Base-by-base conservation (phyloP, 2,113 vertebrate species). In the Phycodurus eques region DNA sequence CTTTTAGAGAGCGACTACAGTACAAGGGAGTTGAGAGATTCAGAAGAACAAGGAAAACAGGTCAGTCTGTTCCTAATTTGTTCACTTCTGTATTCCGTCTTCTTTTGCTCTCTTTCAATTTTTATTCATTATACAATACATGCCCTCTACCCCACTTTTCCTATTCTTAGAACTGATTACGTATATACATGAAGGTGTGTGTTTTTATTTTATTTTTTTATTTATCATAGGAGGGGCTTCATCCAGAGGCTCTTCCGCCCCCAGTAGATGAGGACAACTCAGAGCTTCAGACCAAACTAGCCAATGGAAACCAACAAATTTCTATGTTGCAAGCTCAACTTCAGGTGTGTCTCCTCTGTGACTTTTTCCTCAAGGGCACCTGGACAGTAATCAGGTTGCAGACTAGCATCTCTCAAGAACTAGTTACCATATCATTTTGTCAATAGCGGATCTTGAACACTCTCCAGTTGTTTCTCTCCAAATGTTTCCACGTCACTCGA, bases 281-380 rank as follows among this genome's bases (percentile, higher is more conserved):
- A 49, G 83, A 92, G 1, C 89, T 95, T 54, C 84, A 95, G 57
- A 94, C 94, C 84, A 94, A 90, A 72, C 80, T 96, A 54, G 92
- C 90, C 68, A 92, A 93, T 79, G 95, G 92, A 83, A 94, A 89
- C 79, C 87, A 95, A 80, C 94, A 94, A 59, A 94, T 96, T 67
- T 86, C 92, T 72, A 81, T 91, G 15, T 87, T 96, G 75, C 93
- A 96, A 79, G 94, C 93, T 0, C 93, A 94, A 80, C 87, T 97
- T 76, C 94, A 96, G 95, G 96, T 92, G 69, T 67, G 82, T 70
- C 74, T 31, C 42, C 31, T 20, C 33, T 43, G 17, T 20, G 17
- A 5, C n/a, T n/a, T 22, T 60, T 61, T 61, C 12, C 59, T 15
- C 33, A 19, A 53, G 49, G 13, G 49, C 6, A 53, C 49, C 49